phyloP scores from a whole-genome alignment of 2,797 vertebrate genomes.

The Chaenodraco wilsoni region DNA sequence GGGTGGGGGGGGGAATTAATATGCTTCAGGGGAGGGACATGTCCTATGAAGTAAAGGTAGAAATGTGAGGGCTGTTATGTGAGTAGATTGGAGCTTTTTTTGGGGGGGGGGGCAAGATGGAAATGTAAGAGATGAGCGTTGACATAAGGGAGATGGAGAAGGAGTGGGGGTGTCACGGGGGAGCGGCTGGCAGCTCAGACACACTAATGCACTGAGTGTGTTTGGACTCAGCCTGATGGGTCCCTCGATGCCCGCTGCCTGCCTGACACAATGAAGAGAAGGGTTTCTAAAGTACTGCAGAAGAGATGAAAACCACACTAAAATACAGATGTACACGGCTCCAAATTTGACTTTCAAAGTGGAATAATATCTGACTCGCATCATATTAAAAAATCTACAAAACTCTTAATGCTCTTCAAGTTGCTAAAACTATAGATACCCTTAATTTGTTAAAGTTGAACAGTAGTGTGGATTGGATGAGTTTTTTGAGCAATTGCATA shows the following conservation, averaged over 20 bases:
- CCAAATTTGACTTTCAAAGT: not conserved
- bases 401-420: not conserved
- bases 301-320: constrained; percentile 22
- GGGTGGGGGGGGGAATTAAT: constrained; percentile 57
- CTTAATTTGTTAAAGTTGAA: not conserved
- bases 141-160: constrained; percentile 65
- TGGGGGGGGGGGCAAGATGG: constrained; percentile 64
- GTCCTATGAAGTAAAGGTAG: constrained; percentile 77
- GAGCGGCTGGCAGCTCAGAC: constrained; percentile 59
- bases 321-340: not conserved
- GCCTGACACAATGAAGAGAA: constrained; percentile 33
- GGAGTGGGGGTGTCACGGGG: constrained; percentile 53
- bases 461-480: not conserved
- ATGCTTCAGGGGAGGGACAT: constrained; percentile 69
- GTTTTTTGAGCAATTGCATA: not conserved
- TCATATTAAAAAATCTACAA: not conserved
- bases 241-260: constrained; percentile 39
- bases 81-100: constrained; percentile 84
- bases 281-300: constrained; percentile 9
- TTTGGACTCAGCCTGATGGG: constrained; percentile 45
- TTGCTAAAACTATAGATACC: not conserved
- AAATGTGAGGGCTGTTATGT: constrained; percentile 74
- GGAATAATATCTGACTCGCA: not conserved
- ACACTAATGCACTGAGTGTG: constrained; percentile 70
- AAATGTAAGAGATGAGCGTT: constrained; percentile 70